Evolutionary conservation across 2,888 invertebrate genomes (phyloP).

Genomic region (Neoscelio sp.): DNA sequence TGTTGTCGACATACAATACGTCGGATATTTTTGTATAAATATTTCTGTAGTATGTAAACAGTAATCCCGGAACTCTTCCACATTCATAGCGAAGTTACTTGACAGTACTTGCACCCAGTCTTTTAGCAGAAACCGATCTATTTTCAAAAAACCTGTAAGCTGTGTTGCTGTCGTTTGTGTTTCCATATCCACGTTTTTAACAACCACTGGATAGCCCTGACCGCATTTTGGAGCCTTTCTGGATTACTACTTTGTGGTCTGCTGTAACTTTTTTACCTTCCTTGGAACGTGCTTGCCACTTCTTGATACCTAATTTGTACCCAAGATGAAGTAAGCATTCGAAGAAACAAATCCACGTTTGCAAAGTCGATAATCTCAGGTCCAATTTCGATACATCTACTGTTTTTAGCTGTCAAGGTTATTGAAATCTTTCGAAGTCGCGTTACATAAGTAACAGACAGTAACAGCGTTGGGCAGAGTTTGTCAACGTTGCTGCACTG

Average conservation of each 20-base stretch:
- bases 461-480: conserved; percentile 28
- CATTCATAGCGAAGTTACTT: conserved; percentile 17
- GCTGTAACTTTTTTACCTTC: conserved; percentile 17
- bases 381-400: neutral
- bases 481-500: too few species aligned
- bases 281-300: conserved; percentile 9
- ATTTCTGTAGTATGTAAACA: conserved; percentile 4
- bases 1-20: conserved; percentile 19
- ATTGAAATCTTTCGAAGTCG: conserved; percentile 8
- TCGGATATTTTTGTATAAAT: conserved; percentile 12
- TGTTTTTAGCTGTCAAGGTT: neutral
- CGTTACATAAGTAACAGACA: conserved; percentile 31
- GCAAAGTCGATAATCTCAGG: neutral
- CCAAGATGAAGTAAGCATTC: neutral
- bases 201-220: conserved; percentile 27
- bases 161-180: conserved; percentile 47
- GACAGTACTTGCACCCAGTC: conserved; percentile 7
- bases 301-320: neutral
- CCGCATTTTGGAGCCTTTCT: conserved; percentile 19
- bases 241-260: conserved; percentile 6
- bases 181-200: conserved; percentile 46
- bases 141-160: conserved; percentile 55
- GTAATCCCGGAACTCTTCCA: neutral
- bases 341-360: conserved; percentile 4
- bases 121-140: conserved; percentile 20